These are phyloP conservation scores for Petrophora chlorosata DNA, from an alignment of 2,888 invertebrate genomes.

Conservation along the genomic window DNA sequence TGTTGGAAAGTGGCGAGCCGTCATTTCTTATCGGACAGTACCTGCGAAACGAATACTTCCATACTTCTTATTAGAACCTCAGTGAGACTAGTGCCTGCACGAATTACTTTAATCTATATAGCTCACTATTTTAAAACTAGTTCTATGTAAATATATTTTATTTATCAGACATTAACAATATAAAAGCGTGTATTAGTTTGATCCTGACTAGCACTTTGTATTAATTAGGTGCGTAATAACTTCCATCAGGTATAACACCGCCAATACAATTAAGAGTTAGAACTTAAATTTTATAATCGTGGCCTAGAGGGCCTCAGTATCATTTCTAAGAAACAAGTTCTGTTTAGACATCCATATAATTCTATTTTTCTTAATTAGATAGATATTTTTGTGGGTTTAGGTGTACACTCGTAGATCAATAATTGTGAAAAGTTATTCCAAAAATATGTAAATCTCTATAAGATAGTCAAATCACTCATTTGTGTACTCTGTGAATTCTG, in stretches of 20 bases:
- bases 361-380: conserved; percentile 18
- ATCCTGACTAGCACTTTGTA: not conserved
- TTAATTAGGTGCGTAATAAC: not conserved
- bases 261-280: conserved; percentile 1
- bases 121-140: conserved; percentile 35
- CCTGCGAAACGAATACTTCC: conserved; percentile 27
- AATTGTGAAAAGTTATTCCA: not conserved
- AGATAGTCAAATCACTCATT: not conserved
- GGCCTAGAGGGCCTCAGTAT: conserved; percentile 1
- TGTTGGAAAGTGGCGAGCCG: not conserved
- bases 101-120: conserved; percentile 39
- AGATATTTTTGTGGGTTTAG: conserved; percentile 9
- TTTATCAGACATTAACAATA: conserved; percentile 8
- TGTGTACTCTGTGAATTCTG: not conserved
- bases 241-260: not conserved
- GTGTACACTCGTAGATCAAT: not conserved
- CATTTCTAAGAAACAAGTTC: not conserved
- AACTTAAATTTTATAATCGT: not conserved
- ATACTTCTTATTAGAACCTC: conserved; percentile 41
- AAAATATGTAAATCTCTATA: not conserved
- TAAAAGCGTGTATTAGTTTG: not conserved
- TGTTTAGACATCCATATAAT: conserved; percentile 19
- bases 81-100: conserved; percentile 64
- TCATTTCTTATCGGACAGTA: conserved; percentile 4
- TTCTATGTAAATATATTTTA: conserved; percentile 16